Conservation (phyloP, 1,140 invertebrate species). For the Copidosoma floridanum region DNA sequence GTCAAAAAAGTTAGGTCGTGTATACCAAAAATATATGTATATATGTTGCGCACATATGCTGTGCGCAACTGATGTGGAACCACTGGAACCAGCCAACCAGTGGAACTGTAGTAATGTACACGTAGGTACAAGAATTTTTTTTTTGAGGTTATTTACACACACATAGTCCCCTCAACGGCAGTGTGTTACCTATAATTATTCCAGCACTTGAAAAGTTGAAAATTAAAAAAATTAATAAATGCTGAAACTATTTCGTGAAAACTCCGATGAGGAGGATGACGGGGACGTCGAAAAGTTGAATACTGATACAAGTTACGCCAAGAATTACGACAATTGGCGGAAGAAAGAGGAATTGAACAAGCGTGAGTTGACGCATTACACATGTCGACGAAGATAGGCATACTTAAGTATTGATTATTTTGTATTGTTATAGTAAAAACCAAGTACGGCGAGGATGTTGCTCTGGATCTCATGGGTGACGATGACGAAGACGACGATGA, state of each 20-base stretch:
- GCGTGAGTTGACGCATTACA: conserved; percentile 60
- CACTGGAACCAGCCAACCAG: too few relatives aligned
- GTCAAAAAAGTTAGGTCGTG: too few relatives aligned
- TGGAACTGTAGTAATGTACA: too few relatives aligned
- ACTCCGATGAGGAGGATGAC: conserved; percentile 51
- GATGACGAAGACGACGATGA: conserved; percentile 44
- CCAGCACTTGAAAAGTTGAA: background rate
- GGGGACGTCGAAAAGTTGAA: conserved; percentile 58
- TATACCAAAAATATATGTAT: too few relatives aligned
- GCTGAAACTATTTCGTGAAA: conserved; percentile 49
- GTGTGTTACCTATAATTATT: background rate
- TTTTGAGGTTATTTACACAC: background rate
- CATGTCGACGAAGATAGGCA: background rate
- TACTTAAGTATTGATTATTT: conserved; percentile 24
- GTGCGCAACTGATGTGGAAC: too few relatives aligned
- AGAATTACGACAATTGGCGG: conserved; percentile 77
- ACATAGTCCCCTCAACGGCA: background rate
- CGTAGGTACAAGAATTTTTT: background rate
- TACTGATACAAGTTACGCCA: conserved; percentile 78
- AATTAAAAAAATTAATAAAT: too few relatives aligned
- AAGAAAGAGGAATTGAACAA: conserved; percentile 84
- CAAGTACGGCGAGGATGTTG: conserved; percentile 65
- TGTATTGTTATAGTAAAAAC: conserved; percentile 76
- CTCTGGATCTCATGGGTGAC: too few relatives aligned
- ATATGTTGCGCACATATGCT: too few relatives aligned